phyloP scores from a whole-genome alignment of 1,140 invertebrate genomes.

The Stratiolaelaps scimitus region DNA sequence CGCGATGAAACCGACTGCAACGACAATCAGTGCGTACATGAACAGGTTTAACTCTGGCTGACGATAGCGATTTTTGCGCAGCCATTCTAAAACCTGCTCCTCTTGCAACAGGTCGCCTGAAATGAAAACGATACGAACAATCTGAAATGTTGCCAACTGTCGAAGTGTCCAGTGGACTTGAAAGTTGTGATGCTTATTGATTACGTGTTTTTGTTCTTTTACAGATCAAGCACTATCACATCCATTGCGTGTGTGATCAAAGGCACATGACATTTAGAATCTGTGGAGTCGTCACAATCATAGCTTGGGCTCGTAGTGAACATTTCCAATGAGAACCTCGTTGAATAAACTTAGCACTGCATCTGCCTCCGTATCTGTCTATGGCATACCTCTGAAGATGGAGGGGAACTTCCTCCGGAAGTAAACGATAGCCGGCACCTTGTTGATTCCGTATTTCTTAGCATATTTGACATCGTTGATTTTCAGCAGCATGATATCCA shows the following conservation, averaged over 20 bases:
- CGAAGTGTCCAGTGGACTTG: constrained; percentile 7
- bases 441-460: constrained; percentile 84
- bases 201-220: too few relatives aligned
- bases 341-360: too few relatives aligned
- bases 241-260: too few relatives aligned
- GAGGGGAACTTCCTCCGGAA: constrained; percentile 85
- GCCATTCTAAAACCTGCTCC: constrained; percentile 78
- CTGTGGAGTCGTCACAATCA: too few relatives aligned
- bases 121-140: constrained; percentile 36
- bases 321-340: too few relatives aligned
- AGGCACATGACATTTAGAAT: too few relatives aligned
- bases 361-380: too few relatives aligned
- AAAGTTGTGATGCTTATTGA: too few relatives aligned
- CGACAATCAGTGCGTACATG: constrained; percentile 78
- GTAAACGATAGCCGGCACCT: constrained; percentile 77
- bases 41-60: constrained; percentile 85
- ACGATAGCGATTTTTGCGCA: constrained; percentile 78
- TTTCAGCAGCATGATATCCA: constrained; percentile 88
- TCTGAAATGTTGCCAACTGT: background rate
- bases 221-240: too few relatives aligned
- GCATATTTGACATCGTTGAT: constrained; percentile 82
- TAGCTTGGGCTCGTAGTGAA: too few relatives aligned
- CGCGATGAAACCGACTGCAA: constrained; percentile 67
- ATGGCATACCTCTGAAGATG: constrained; percentile 66
- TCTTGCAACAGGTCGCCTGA: constrained; percentile 66